Evolutionary conservation across 2,113 vertebrate species (phyloP).

Genomic region (Rhabdomys dilectus): DNA sequence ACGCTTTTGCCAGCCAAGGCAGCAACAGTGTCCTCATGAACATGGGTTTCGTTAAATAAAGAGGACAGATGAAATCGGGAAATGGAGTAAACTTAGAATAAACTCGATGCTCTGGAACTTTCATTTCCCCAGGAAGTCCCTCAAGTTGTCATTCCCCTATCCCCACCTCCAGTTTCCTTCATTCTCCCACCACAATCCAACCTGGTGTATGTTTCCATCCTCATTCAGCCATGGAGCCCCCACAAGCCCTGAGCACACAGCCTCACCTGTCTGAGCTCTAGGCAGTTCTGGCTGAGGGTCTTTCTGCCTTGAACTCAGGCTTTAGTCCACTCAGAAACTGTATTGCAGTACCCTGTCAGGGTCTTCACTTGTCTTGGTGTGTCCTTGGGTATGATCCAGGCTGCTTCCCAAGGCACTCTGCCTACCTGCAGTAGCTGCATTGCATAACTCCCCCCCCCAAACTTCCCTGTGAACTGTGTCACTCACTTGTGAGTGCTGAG

Average conservation of each 20-base stretch:
- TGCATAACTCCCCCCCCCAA: not conserved
- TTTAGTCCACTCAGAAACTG: not conserved
- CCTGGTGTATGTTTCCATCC: not conserved
- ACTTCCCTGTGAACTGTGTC: not conserved
- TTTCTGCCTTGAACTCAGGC: not conserved
- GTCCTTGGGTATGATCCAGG: not conserved
- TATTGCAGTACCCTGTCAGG: not conserved
- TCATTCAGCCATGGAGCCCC: not conserved
- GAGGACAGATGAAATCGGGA: slow-evolving; percentile 31
- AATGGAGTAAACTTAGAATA: slow-evolving; percentile 3
- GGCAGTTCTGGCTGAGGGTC: not conserved
- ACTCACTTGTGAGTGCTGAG: not conserved
- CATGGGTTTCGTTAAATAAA: not conserved
- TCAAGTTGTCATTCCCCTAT: not conserved
- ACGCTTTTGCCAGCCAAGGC: slow-evolving; percentile 16
- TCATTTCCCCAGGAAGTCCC: too few relatives aligned
- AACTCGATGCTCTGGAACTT: not conserved
- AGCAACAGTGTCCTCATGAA: slow-evolving; percentile 30
- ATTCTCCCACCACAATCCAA: not conserved
- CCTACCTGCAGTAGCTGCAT: not conserved
- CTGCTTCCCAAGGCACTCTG: not conserved
- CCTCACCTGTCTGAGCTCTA: not conserved
- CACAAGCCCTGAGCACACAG: not conserved
- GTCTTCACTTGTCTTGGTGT: not conserved
- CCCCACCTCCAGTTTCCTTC: too few relatives aligned